These are phyloP conservation scores for Rhagonycha lutea DNA, from an alignment of 2,888 invertebrate genomes.

Conservation along the genomic window DNA sequence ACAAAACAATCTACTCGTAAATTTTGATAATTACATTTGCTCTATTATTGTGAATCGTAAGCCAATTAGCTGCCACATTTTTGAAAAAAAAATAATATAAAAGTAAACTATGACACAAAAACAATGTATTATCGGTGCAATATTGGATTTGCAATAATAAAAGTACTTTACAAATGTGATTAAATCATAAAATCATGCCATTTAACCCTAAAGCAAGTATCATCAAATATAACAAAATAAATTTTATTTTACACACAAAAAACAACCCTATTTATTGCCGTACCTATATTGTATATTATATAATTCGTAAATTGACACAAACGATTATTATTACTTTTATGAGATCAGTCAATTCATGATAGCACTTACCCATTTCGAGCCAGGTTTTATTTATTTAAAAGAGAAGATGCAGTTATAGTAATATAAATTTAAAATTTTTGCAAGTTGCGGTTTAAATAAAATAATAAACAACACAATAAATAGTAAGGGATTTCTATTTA, in stretches of 20 bases:
- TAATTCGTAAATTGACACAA: not conserved
- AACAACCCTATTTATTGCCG: not conserved
- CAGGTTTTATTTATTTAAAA: not conserved
- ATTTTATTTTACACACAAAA: not conserved
- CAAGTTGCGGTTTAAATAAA: not conserved
- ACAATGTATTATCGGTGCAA: not conserved
- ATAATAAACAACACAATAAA: constrained; percentile 38
- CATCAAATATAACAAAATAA: constrained; percentile 1
- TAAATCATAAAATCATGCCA: not conserved
- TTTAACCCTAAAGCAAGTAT: constrained; percentile 1
- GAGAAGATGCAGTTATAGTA: not conserved
- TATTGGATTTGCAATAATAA: not conserved
- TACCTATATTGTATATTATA: not conserved
- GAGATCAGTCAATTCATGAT: not conserved
- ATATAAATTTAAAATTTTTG: not conserved
- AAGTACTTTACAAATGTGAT: not conserved
- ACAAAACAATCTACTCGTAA: not conserved
- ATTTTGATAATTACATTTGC: not conserved
- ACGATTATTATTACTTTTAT: not conserved
- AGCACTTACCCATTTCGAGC: not conserved
- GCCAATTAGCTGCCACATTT: not conserved
- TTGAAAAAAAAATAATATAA: not conserved
- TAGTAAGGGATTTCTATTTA: constrained; percentile 61
- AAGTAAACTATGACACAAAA: not conserved
- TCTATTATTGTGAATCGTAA: not conserved